Percentiles rank a stretch among this genome's conserved stretches.
Evolutionary conservation across 2,888 invertebrate genomes (phyloP).

Genomic region (Lasioglossum pauxillum): DNA sequence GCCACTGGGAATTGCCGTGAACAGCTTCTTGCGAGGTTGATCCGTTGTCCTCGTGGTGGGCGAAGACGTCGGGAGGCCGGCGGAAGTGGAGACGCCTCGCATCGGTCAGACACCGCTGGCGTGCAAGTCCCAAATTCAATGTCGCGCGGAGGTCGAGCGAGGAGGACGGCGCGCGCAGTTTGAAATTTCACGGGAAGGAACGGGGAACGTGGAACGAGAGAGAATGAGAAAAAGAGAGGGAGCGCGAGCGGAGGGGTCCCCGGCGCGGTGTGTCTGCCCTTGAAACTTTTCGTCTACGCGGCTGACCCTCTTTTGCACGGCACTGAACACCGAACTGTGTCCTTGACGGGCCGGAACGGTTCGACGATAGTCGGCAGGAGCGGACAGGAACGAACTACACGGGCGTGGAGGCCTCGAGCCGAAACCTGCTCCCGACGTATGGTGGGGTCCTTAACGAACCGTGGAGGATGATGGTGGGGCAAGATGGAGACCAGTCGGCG

Average conservation of each 20-base stretch:
- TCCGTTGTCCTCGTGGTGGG: background rate
- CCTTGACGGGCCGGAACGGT: constrained; percentile 70
- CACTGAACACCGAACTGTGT: constrained; percentile 69
- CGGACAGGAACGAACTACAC: constrained; percentile 14
- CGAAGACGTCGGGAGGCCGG: background rate
- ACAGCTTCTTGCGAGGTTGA: background rate
- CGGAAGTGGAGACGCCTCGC: background rate
- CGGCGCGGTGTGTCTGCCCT: constrained; percentile 58
- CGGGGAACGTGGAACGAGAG: background rate
- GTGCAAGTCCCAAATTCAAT: background rate
- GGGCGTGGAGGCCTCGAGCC: constrained; percentile 26
- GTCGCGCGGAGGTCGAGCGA: background rate
- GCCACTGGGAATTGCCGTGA: background rate
- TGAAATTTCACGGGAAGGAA: background rate
- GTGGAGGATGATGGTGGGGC: constrained; percentile 44
- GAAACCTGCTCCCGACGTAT: constrained; percentile 45
- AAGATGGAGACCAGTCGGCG: constrained; percentile 69
- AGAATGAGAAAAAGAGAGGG: no score
- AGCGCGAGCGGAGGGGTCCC: constrained; percentile 38
- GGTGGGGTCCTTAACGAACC: constrained; percentile 67
- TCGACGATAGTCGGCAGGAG: constrained; percentile 52
- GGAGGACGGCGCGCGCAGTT: constrained; percentile 5
- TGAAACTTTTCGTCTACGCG: constrained; percentile 74
- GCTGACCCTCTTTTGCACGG: constrained; percentile 71
- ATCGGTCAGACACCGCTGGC: background rate